Evolutionary conservation across 2,888 invertebrate genomes (phyloP), one percentile per base, ranked within the genome.

Genomic region (Polyploca ridens): DNA sequence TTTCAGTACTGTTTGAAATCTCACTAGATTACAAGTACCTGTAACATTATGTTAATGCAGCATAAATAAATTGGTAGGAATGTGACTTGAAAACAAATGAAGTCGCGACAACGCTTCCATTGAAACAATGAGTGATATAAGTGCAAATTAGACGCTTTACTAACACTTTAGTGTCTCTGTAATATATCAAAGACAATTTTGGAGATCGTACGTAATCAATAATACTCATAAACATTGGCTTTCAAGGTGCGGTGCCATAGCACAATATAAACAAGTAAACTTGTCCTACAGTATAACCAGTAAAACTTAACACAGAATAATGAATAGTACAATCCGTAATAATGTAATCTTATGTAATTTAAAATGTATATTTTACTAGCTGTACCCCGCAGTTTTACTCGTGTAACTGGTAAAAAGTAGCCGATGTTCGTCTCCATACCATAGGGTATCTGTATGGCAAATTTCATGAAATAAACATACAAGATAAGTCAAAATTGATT

Each of bases 91-190:
- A 61, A 66, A 61, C 44, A 63, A 62, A 62, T 66, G 54, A 60
- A 62, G 57, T 62, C 33, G 54, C 19, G 44, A 63, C 59, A 58
- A 57, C n/a, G 58, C 46, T 60, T 58, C 63, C 62, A 57, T 44
- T 54, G 46, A 14, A 67, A 80, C 81, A 79, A 81, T 78, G 72
- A 69, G 72, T 69, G 61, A 73, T 80, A 68, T 70, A 74, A 74
- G 72, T 74, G 69, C 76, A 76, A 77, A 79, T 75, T 73, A 73
- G 69, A 64, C 63, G 58, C 68, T 33, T 60, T 62, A 68, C 66
- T 60, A 62, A 54, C 54, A 54, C 19, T 54, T 54, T 54, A 19
- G 54, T 10, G 19, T 66, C 38, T 49, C 38, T 58, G 44, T 54
- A 64, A 62, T 64, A 49, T 57, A 61, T 41, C 38, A 49, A 27